Evolutionary conservation across 1,140 invertebrate genomes (phyloP).

Genomic region (Nasonia longicornis): DNA sequence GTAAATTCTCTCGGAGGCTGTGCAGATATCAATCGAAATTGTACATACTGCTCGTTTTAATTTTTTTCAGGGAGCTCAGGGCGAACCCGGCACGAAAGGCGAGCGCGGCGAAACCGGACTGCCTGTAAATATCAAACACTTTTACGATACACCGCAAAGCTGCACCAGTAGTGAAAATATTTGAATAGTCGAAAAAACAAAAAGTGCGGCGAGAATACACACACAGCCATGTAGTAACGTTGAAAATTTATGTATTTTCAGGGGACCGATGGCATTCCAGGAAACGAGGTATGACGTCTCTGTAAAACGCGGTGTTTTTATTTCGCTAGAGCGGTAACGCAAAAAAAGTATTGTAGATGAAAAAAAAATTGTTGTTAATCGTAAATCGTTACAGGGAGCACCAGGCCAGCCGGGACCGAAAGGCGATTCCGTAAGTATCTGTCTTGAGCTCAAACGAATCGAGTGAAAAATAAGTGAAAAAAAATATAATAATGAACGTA

Average conservation of each 20-base stretch:
- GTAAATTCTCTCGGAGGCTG: background rate
- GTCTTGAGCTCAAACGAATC: background rate
- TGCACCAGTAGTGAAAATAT: background rate
- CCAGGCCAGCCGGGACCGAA: slow-evolving; percentile 83
- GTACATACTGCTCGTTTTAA: slow-evolving; percentile 19
- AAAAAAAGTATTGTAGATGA: background rate
- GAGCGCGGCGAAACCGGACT: slow-evolving; percentile 91
- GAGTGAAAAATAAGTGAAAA: background rate
- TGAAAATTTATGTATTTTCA: slow-evolving; percentile 68
- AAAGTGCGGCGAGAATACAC: background rate
- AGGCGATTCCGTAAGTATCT: slow-evolving; percentile 85
- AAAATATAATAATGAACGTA: background rate
- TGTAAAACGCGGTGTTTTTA: background rate
- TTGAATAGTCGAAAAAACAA: background rate
- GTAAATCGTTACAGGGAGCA: background rate
- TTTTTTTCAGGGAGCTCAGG: slow-evolving; percentile 84
- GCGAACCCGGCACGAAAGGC: slow-evolving; percentile 89
- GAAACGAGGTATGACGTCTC: slow-evolving; percentile 79
- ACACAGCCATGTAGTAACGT: background rate
- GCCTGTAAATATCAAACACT: slow-evolving; percentile 78
- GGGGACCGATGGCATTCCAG: slow-evolving; percentile 93
- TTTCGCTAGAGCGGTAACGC: background rate
- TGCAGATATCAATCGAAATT: slow-evolving; percentile 35
- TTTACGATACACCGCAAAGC: background rate
- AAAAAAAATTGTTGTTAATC: background rate